Percentiles rank a stretch among this genome's conserved stretches.
Evolutionary conservation across 1,140 invertebrate genomes (phyloP).

Genomic region (Bombus cullumanus): DNA sequence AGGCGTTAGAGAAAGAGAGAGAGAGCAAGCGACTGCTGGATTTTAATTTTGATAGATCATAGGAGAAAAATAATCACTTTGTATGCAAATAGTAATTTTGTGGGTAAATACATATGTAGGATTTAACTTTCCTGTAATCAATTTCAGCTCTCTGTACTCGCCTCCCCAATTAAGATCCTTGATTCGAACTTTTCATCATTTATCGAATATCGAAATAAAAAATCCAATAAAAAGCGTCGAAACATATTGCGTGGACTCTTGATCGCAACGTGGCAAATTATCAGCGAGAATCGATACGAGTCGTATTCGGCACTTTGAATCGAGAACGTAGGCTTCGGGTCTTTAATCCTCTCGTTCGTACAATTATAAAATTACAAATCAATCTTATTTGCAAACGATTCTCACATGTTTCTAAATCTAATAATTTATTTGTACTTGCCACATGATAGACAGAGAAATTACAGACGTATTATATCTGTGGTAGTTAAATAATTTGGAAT

Average conservation of each 20-base stretch:
- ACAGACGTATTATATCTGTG: background rate
- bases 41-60: background rate
- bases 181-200: background rate
- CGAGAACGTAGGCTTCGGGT: conserved; percentile 28
- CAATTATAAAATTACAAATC: background rate
- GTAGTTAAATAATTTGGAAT: background rate
- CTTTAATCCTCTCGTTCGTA: background rate
- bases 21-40: background rate
- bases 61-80: background rate
- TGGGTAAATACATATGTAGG: background rate
- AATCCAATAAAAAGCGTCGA: background rate
- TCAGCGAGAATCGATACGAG: conserved; percentile 6
- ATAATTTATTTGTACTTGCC: background rate
- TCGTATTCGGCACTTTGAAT: conserved; percentile 8
- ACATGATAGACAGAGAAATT: background rate
- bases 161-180: background rate
- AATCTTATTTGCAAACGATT: background rate
- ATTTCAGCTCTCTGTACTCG: background rate
- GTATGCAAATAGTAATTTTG: background rate
- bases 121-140: background rate
- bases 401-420: background rate
- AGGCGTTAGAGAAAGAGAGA: background rate
- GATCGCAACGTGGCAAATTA: conserved; percentile 16
- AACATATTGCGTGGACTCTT: background rate
- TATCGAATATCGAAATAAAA: background rate